Percentiles rank a stretch among this genome's conserved stretches.
These are phyloP conservation scores for Hydriomena furcata DNA, from an alignment of 2,888 invertebrate species.

Conservation along the genomic window DNA sequence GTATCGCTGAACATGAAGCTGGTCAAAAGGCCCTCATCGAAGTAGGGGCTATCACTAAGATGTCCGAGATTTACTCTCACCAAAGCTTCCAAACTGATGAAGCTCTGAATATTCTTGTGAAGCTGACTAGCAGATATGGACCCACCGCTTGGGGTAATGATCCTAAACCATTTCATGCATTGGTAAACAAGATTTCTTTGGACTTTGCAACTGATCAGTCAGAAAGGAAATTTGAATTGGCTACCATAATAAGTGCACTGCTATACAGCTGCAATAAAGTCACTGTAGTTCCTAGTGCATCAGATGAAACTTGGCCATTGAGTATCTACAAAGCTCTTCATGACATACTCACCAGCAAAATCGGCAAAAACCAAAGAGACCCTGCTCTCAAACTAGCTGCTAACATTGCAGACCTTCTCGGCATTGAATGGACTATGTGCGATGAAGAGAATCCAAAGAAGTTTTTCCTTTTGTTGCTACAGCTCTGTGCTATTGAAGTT, in stretches of 20 bases:
- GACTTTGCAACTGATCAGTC: constrained; percentile 95
- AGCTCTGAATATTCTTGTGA: constrained; percentile 91
- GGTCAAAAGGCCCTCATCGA: constrained; percentile 92
- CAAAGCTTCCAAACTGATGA: constrained; percentile 96
- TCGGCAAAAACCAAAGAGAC: constrained; percentile 94
- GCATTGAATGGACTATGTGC: constrained; percentile 92
- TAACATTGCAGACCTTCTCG: constrained; percentile 90
- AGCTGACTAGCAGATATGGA: constrained; percentile 89
- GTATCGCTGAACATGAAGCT: constrained; percentile 89
- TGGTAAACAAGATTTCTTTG: constrained; percentile 91
- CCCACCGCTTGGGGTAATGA: constrained; percentile 90
- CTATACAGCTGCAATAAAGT: constrained; percentile 88
- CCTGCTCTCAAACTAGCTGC: constrained; percentile 93
- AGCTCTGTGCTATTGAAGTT: constrained; percentile 95
- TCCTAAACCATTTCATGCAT: constrained; percentile 90
- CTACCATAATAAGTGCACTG: constrained; percentile 89
- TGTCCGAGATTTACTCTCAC: constrained; percentile 93
- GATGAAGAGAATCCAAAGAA: constrained; percentile 92
- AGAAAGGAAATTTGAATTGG: constrained; percentile 94
- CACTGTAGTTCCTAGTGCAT: constrained; percentile 84
- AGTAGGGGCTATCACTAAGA: constrained; percentile 90
- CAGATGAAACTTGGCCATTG: constrained; percentile 91
- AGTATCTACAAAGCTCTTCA: constrained; percentile 91
- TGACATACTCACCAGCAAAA: constrained; percentile 93
- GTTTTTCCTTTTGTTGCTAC: constrained; percentile 91